Base-by-base conservation (phyloP, 2,113 vertebrate genomes). In the Vulpes lagopus region DNA sequence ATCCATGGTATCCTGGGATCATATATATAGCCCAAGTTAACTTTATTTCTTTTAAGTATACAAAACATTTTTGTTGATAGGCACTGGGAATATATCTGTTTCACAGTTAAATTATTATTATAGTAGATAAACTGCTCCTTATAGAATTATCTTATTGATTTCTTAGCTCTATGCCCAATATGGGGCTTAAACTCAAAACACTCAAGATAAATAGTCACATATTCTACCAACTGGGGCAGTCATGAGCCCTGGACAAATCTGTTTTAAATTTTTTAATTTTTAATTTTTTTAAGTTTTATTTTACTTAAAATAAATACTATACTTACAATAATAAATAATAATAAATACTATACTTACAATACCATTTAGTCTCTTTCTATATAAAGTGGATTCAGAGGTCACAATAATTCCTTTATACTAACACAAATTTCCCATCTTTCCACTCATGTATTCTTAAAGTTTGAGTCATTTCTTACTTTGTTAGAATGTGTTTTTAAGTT, bases 391-490 rank as follows among this genome's bases (percentile, higher is more conserved):
- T 81, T 81, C 35, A 81, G 23, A 15, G 74, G 59, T 82, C 5
- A 96, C 11, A 86, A 55, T 10, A 11, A 69, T 60, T 89, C n/a
- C 71, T 83, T 94, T 88, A 49, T 88, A 49, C 59, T 64, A 93
- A 92, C 9, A 93, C 12, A 91, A 87, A 43, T 64, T 93, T 97
- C 15, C 12, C 10, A 53, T 15, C 20, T 86, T 92, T 83, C 64
- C 30, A 59, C 69, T 92, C 5, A 81, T 35, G 22, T 59, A 82
- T 32, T 95, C 38, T 82, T 79, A 60, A 79, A 64, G n/a, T 89
- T 51, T 82, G 60, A 80, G 43, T n/a, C 43, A 60, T 91, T 97
- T 89, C 30, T 89, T 85, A 86, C 43, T 71, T 91, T 59, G 35
- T 64, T n/a, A 57, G 11, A 92, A 88, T 74, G 14, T 43, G 2